These are phyloP conservation scores for Aphelenchoides fujianensis DNA, from an alignment of 1,140 invertebrate species.

Conservation along the genomic window DNA sequence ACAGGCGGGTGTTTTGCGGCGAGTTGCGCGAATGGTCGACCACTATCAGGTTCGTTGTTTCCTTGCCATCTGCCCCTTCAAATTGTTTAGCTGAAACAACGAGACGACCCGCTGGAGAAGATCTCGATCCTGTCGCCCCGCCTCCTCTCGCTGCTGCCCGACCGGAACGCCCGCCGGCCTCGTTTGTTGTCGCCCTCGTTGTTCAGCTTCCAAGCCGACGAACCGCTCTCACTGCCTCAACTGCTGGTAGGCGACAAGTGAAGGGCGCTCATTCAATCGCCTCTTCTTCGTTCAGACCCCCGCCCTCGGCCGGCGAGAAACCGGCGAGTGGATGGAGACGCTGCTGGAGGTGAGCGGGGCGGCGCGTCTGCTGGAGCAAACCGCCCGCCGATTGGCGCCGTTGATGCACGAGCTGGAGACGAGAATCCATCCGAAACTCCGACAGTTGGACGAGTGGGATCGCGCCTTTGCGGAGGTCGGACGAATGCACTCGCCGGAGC, in stretches of 20 bases:
- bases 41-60: background rate
- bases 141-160: background rate
- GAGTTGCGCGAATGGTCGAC: background rate
- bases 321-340: constrained; percentile 1
- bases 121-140: constrained; percentile 5
- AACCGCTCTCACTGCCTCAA: constrained; percentile 4
- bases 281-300: background rate
- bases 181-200: constrained; percentile 9
- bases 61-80: no score
- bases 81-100: no score
- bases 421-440: background rate
- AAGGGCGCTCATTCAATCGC: background rate
- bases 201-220: constrained; percentile 15
- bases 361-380: background rate
- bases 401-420: background rate
- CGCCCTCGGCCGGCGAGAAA: constrained; percentile 11
- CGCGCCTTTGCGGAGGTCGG: background rate
- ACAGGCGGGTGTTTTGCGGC: background rate
- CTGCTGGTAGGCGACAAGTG: background rate
- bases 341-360: constrained; percentile 10
- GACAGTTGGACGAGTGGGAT: constrained; percentile 5
- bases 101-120: background rate
- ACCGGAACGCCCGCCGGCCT: background rate
- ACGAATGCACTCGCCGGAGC: background rate
- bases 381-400: background rate